Conservation (phyloP, 2,113 vertebrate genomes). For the Varanus salvator region DNA sequence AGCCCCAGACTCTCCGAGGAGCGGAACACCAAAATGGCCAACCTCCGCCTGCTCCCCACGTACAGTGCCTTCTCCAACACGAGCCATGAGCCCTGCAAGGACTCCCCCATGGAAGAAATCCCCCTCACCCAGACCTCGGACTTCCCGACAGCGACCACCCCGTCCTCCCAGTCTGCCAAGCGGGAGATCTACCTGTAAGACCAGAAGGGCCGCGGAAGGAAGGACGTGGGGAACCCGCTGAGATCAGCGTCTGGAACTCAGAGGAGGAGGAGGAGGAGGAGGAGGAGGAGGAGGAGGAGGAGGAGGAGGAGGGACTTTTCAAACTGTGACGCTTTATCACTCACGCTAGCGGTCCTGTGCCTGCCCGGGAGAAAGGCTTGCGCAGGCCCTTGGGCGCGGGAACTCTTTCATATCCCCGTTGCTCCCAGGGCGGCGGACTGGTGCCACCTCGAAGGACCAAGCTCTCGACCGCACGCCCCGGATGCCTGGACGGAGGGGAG, state of each 20-base stretch:
- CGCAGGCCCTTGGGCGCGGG: slow-evolving; percentile 56
- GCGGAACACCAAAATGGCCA: slow-evolving; percentile 92
- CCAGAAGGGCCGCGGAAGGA: slow-evolving; percentile 52
- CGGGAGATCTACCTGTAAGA: slow-evolving; percentile 99
- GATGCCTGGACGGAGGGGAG: slow-evolving; percentile 67
- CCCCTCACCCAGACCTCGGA: slow-evolving; percentile 95
- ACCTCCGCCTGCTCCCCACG: slow-evolving; percentile 95
- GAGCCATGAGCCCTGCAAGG: slow-evolving; percentile 94
- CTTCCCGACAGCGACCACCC: slow-evolving; percentile 89
- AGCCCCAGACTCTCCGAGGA: slow-evolving; percentile 95
- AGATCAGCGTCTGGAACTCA: slow-evolving; percentile 61
- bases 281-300: too few species aligned
- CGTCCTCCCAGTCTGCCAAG: slow-evolving; percentile 92
- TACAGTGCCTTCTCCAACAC: slow-evolving; percentile 98
- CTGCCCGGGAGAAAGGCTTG: slow-evolving; percentile 57
- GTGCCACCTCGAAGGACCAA: slow-evolving; percentile 10
- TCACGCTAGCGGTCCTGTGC: slow-evolving; percentile 41
- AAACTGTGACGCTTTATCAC: slow-evolving; percentile 67
- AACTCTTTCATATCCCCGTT: slow-evolving; percentile 56
- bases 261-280: background rate
- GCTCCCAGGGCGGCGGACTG: slow-evolving; percentile 48
- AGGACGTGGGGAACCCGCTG: slow-evolving; percentile 49
- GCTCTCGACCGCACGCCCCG: slow-evolving; percentile 47
- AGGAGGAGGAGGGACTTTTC: slow-evolving; percentile 56
- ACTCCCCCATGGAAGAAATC: slow-evolving; percentile 96